Conservation (phyloP, 1,140 invertebrate species). For the Vanessa atalanta region DNA sequence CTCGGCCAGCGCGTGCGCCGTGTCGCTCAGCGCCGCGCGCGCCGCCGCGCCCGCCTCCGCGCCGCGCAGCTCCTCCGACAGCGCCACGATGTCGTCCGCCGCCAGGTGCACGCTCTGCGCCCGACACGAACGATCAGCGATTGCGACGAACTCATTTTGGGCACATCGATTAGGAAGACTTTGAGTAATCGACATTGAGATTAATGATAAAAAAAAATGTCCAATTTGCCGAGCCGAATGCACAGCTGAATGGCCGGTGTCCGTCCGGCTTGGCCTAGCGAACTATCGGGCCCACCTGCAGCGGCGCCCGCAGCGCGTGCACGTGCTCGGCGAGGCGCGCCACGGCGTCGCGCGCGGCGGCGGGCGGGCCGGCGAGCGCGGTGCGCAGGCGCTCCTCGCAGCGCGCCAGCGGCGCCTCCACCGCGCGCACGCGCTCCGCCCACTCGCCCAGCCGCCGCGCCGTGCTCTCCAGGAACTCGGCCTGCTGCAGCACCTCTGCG, state of each 20-base stretch:
- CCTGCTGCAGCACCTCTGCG: constrained; percentile 84
- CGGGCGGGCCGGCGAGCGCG: constrained; percentile 54
- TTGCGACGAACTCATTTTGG: too few relatives aligned
- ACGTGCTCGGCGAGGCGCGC: constrained; percentile 60
- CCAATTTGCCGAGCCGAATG: too few relatives aligned
- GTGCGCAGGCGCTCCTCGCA: constrained; percentile 87
- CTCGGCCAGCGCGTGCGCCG: constrained; percentile 89
- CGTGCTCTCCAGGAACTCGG: constrained; percentile 89
- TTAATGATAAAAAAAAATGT: too few relatives aligned
- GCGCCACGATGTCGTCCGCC: constrained; percentile 87
- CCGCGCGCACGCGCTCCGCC: constrained; percentile 90
- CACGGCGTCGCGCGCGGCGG: constrained; percentile 55
- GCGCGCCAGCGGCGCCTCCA: constrained; percentile 90
- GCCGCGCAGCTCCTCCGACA: constrained; percentile 82
- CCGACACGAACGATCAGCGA: too few relatives aligned
- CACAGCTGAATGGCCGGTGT: too few relatives aligned
- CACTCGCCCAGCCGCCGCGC: constrained; percentile 91
- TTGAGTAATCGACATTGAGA: too few relatives aligned
- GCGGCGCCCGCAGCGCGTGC: constrained; percentile 86
- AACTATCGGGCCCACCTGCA: constrained; percentile 80
- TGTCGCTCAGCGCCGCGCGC: constrained; percentile 85
- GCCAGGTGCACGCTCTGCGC: constrained; percentile 74
- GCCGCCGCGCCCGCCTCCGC: constrained; percentile 86
- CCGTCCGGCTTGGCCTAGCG: too few relatives aligned
- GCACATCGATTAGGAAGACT: too few relatives aligned